Percentiles rank a stretch among this genome's conserved stretches.
These are phyloP conservation scores for Drosophila meridionalis DNA, from an alignment of 2,888 invertebrate genomes.

Conservation along the genomic window DNA sequence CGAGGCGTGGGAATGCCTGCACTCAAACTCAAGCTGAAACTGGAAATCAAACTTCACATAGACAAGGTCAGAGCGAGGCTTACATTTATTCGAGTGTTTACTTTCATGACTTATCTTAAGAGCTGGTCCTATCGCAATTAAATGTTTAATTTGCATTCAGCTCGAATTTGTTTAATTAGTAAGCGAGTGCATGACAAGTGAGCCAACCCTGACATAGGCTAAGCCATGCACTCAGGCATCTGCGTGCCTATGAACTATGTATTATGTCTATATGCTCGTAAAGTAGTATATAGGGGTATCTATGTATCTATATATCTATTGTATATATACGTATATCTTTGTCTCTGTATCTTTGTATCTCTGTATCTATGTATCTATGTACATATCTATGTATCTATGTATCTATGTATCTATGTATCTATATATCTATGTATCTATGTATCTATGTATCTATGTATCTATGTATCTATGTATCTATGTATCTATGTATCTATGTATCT, in stretches of 20 bases:
- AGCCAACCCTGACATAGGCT: constrained; percentile 33
- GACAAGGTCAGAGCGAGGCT: constrained; percentile 40
- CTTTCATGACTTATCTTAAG: constrained; percentile 55
- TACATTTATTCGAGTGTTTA: constrained; percentile 55
- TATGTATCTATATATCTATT: background rate
- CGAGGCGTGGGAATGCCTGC: constrained; percentile 72
- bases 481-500: background rate
- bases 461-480: background rate
- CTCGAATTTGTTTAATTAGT: constrained; percentile 41
- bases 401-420: background rate
- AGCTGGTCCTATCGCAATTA: constrained; percentile 16
- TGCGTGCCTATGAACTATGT: background rate
- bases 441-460: background rate
- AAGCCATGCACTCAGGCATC: constrained; percentile 2
- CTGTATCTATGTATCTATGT: background rate
- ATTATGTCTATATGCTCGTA: background rate
- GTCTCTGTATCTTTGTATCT: background rate
- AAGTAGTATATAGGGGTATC: too few relatives aligned
- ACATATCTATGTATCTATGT: background rate
- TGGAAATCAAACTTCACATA: constrained; percentile 27
- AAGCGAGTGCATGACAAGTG: constrained; percentile 43
- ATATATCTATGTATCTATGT: background rate
- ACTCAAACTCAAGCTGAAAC: constrained; percentile 27
- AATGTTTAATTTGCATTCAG: constrained; percentile 42
- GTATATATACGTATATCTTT: background rate